These are phyloP conservation scores for Apeltes quadracus DNA, from an alignment of 2,113 vertebrate genomes.

Conservation along the genomic window DNA sequence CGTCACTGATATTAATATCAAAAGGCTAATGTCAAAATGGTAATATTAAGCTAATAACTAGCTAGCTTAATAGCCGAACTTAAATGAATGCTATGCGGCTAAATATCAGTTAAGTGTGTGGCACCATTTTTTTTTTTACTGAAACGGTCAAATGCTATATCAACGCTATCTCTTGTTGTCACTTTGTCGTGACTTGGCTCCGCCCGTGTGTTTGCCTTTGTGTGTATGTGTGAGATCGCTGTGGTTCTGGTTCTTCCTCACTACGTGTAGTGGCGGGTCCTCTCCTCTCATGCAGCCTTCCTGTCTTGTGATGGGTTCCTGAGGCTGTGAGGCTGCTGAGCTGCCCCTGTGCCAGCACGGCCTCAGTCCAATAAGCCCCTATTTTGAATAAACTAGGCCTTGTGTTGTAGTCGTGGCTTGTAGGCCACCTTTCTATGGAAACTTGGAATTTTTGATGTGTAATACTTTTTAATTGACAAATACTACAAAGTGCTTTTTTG, in stretches of 20 bases:
- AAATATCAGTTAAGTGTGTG: neutral
- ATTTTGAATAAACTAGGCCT: neutral
- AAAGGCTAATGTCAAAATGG: neutral
- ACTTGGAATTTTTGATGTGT: neutral
- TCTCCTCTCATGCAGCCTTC: neutral
- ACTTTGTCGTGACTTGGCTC: neutral
- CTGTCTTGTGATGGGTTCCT: conserved; percentile 13
- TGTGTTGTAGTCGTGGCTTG: no score
- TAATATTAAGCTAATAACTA: neutral
- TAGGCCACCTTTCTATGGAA: neutral
- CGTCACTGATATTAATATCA: neutral
- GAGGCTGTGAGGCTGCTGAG: conserved; percentile 23
- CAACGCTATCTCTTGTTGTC: neutral
- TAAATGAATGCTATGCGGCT: neutral
- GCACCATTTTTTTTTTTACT: neutral
- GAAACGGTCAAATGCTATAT: neutral
- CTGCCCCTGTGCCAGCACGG: neutral
- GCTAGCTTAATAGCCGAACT: neutral
- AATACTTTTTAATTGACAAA: neutral
- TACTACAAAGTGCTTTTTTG: no score
- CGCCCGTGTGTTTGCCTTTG: neutral
- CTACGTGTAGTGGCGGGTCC: conserved; percentile 37
- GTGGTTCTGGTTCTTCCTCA: conserved; percentile 13
- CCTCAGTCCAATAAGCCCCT: neutral
- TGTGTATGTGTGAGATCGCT: conserved; percentile 9